Conservation (phyloP, 2,113 vertebrate species). For the Arothron firmamentum region DNA sequence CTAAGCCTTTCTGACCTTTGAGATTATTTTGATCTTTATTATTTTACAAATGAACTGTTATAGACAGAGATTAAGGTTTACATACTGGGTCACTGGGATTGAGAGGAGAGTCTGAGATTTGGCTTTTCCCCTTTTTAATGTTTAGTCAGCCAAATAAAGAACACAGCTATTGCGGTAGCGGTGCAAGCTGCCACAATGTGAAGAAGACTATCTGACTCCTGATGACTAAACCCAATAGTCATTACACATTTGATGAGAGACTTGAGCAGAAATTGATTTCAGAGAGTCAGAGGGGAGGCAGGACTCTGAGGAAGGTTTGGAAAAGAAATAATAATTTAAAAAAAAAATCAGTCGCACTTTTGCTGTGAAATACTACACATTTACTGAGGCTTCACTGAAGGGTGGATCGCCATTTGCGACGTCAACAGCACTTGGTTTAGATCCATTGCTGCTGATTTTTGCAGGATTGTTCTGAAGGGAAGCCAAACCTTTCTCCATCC, state of each 20-base stretch:
- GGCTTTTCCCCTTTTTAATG: constrained; percentile 17
- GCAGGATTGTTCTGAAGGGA: too few relatives aligned
- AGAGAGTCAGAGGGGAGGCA: constrained; percentile 31
- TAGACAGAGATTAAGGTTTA: too few relatives aligned
- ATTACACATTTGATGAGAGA: constrained; percentile 57
- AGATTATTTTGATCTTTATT: too few relatives aligned
- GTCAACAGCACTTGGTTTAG: constrained; percentile 31
- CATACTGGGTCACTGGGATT: neutral
- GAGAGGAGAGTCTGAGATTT: neutral
- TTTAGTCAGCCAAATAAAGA: constrained; percentile 51
- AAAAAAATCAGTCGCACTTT: constrained; percentile 34
- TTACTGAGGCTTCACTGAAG: constrained; percentile 27
- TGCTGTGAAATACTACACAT: constrained; percentile 45
- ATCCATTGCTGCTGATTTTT: constrained; percentile 11
- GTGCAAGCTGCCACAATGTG: constrained; percentile 42
- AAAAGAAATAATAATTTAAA: neutral
- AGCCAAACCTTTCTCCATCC: too few relatives aligned
- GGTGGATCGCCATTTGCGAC: constrained; percentile 8
- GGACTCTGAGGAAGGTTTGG: constrained; percentile 4
- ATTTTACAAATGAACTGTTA: too few relatives aligned
- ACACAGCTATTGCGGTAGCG: constrained; percentile 52
- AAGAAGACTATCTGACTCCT: constrained; percentile 54
- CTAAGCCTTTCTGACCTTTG: too few relatives aligned
- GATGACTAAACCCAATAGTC: constrained; percentile 61
- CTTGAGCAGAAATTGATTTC: constrained; percentile 62